A percentile compares a stretch with the other conserved stretches of the same genome.
Conservation (phyloP, 2,113 vertebrate species). For the Gambusia holbrooki region DNA sequence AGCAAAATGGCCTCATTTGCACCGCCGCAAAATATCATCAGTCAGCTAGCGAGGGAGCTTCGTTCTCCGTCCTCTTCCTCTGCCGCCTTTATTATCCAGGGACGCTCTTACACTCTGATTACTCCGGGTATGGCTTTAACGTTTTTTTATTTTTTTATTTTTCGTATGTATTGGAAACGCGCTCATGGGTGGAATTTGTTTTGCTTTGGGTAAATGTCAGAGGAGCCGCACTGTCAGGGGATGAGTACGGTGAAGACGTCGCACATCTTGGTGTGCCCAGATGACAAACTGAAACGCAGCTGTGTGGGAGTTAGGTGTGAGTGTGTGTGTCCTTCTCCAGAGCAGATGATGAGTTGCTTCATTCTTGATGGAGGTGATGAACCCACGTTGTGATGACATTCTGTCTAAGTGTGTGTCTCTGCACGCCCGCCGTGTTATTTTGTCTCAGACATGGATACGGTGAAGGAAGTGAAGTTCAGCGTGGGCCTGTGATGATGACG, state of each 20-base stretch:
- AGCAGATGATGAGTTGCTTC: slow-evolving; percentile 44
- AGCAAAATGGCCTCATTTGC: slow-evolving; percentile 52
- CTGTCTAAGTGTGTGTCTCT: slow-evolving; percentile 39
- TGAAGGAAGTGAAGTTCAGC: slow-evolving; percentile 34
- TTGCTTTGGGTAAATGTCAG: slow-evolving; percentile 69
- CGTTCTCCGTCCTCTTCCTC: slow-evolving; percentile 13
- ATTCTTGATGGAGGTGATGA: slow-evolving; percentile 65
- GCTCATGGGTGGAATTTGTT: slow-evolving; percentile 67
- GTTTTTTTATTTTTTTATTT: neutral
- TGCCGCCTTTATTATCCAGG: slow-evolving; percentile 22
- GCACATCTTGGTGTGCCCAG: slow-evolving; percentile 27
- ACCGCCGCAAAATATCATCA: slow-evolving; percentile 21
- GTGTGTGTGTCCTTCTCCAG: slow-evolving; percentile 22
- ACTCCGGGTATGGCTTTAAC: slow-evolving; percentile 21
- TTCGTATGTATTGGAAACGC: slow-evolving; percentile 29
- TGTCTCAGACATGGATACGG: slow-evolving; percentile 52
- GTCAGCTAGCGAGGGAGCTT: slow-evolving; percentile 1
- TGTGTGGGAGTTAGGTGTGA: slow-evolving; percentile 12
- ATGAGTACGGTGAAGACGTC: slow-evolving; percentile 30
- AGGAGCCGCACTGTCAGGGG: slow-evolving; percentile 39
- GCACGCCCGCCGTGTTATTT: slow-evolving; percentile 30
- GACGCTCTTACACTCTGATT: slow-evolving; percentile 39
- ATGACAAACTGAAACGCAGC: slow-evolving; percentile 33
- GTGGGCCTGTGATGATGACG: slow-evolving; percentile 1
- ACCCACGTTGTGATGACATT: slow-evolving; percentile 55